Conservation (phyloP, 2,888 invertebrate species). For the Caenorhabditis doughertyi region DNA sequence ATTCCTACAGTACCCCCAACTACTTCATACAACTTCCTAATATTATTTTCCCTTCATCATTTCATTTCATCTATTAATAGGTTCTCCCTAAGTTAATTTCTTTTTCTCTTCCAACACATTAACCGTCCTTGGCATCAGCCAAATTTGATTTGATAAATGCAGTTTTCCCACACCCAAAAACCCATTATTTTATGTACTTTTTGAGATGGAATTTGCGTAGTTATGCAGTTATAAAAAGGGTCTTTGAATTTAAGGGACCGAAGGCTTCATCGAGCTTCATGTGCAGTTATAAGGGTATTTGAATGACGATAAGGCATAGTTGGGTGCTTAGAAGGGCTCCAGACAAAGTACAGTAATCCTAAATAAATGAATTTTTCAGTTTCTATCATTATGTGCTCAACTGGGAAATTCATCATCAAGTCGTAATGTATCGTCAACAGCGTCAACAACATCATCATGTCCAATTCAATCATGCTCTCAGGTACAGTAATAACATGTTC, state of each 20-base stretch:
- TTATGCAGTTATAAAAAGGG: too few relatives aligned
- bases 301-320: too few relatives aligned
- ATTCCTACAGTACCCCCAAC: too few relatives aligned
- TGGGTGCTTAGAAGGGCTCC: not conserved
- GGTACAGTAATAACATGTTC: conserved; percentile 42
- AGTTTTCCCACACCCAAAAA: not conserved
- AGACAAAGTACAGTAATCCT: not conserved
- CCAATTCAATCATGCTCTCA: conserved; percentile 67
- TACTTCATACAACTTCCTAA: not conserved
- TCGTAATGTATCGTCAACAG: conserved; percentile 59
- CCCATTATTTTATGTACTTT: too few relatives aligned
- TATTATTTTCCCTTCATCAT: not conserved
- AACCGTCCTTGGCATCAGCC: conserved; percentile 1
- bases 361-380: conserved; percentile 36
- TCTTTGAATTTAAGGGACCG: too few relatives aligned
- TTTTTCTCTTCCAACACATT: not conserved
- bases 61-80: conserved; percentile 16
- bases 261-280: too few relatives aligned
- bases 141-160: not conserved
- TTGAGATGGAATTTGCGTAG: too few relatives aligned
- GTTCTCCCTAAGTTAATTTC: not conserved
- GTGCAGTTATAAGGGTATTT: too few relatives aligned
- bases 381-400: conserved; percentile 70
- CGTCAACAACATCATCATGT: conserved; percentile 59
- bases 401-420: conserved; percentile 54